Percentiles rank a stretch among this genome's conserved stretches.
phyloP scores from a whole-genome alignment of 2,797 vertebrate species.

The Takifugu ocellatus region DNA sequence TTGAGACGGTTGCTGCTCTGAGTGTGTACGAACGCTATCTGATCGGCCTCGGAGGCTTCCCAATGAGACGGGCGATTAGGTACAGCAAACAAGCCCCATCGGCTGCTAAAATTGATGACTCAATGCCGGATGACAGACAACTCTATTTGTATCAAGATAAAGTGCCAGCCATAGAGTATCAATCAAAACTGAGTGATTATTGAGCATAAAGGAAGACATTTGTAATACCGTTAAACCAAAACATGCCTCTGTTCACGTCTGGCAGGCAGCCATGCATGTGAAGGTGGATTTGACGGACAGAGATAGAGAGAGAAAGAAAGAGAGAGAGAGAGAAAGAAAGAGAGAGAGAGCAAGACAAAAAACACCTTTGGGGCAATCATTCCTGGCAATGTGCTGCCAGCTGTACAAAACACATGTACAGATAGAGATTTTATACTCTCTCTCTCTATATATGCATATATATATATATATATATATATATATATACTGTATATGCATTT shows the following conservation, averaged over 20 bases:
- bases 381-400: conserved; percentile 85
- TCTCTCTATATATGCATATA: too few relatives aligned
- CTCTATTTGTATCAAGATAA: conserved; percentile 95
- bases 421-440: too few relatives aligned
- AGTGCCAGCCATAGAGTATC: conserved; percentile 87
- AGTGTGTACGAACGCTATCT: conserved; percentile 95
- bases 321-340: conserved; percentile 19
- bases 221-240: conserved; percentile 98
- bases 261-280: conserved; percentile 87
- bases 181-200: conserved; percentile 97
- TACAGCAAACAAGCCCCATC: conserved; percentile 95
- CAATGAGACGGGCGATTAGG: conserved; percentile 97
- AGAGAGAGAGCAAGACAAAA: conserved; percentile 19
- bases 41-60: conserved; percentile 92
- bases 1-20: conserved; percentile 85
- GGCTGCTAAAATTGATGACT: conserved; percentile 94
- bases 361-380: conserved; percentile 89
- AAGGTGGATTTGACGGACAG: conserved; percentile 39
- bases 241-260: conserved; percentile 92
- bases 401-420: conserved; percentile 42
- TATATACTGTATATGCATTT: too few relatives aligned
- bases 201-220: conserved; percentile 94
- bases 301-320: conserved; percentile 31
- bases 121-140: conserved; percentile 94
- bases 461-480: too few relatives aligned